A percentile compares a stretch with the other conserved stretches of the same genome.
Conservation (phyloP, 2,888 invertebrate species). For the Drosophila anceps region DNA sequence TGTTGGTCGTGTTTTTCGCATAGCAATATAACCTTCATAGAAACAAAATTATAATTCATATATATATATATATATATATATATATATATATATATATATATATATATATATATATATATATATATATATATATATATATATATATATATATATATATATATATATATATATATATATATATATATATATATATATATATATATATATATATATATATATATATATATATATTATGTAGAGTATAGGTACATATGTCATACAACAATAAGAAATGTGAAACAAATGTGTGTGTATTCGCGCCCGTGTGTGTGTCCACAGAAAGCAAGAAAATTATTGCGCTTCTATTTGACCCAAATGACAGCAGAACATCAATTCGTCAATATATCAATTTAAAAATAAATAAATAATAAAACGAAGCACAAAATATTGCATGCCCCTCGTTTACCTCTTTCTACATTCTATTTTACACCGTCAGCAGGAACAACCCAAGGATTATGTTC, state of each 20-base stretch:
- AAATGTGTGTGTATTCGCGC: slow-evolving; percentile 30
- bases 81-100: neutral
- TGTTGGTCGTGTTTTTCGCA: slow-evolving; percentile 85
- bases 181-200: neutral
- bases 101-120: neutral
- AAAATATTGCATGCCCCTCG: slow-evolving; percentile 57
- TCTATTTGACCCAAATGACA: slow-evolving; percentile 49
- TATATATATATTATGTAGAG: slow-evolving; percentile 33
- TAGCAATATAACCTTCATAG: slow-evolving; percentile 58
- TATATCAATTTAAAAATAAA: slow-evolving; percentile 17
- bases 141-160: slow-evolving; percentile 11
- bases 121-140: slow-evolving; percentile 15
- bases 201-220: neutral
- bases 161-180: slow-evolving; percentile 14
- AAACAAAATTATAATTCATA: slow-evolving; percentile 34
- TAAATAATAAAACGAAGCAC: slow-evolving; percentile 8
- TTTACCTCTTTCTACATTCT: slow-evolving; percentile 27
- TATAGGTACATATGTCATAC: slow-evolving; percentile 47
- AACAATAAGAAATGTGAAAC: slow-evolving; percentile 41
- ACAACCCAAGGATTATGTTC: slow-evolving; percentile 85
- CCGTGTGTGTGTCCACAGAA: slow-evolving; percentile 9
- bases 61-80: neutral
- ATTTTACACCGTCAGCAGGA: slow-evolving; percentile 69
- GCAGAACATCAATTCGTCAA: slow-evolving; percentile 25
- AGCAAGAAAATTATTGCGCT: slow-evolving; percentile 39